phyloP scores from a whole-genome alignment of 2,888 invertebrate species.

The Sinodicranocentrus sp. region DNA sequence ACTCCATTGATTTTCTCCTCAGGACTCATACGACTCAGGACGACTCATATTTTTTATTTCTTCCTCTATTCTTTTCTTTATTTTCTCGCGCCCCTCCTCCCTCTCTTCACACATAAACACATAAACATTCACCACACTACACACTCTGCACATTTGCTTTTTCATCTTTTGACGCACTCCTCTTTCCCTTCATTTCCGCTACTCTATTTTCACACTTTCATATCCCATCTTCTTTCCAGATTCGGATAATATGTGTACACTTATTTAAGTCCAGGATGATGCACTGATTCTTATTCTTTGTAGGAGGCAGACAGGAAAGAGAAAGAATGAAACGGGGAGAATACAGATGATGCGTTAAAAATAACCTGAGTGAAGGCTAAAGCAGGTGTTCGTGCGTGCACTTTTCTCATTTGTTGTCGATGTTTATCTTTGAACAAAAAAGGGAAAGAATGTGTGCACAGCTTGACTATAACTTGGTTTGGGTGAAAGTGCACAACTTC shows the following conservation, averaged over 20 bases:
- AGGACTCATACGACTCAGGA: conserved; percentile 33
- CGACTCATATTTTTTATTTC: conserved; percentile 61
- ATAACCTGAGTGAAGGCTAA: conserved; percentile 16
- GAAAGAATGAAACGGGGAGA: background rate
- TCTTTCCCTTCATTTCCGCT: conserved; percentile 51
- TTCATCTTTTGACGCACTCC: conserved; percentile 42
- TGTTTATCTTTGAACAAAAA: conserved; percentile 40
- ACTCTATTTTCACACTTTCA: conserved; percentile 25
- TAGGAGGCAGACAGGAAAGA: background rate
- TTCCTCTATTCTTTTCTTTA: conserved; percentile 39
- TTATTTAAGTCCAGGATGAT: background rate
- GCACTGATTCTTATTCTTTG: conserved; percentile 30
- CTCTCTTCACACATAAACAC: background rate
- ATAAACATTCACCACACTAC: conserved; percentile 21
- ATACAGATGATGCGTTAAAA: conserved; percentile 45
- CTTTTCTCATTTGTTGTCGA: conserved; percentile 58
- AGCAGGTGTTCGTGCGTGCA: conserved; percentile 65
- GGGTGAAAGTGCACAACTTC: conserved; percentile 18
- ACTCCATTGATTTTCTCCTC: conserved; percentile 65
- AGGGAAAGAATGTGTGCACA: conserved; percentile 19
- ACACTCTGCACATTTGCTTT: conserved; percentile 32
- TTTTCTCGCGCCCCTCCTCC: background rate
- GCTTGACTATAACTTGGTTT: background rate
- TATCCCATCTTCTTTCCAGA: conserved; percentile 6
- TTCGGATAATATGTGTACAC: background rate